Base-by-base conservation (phyloP, 2,888 invertebrate species). In the Molorchus minor region DNA sequence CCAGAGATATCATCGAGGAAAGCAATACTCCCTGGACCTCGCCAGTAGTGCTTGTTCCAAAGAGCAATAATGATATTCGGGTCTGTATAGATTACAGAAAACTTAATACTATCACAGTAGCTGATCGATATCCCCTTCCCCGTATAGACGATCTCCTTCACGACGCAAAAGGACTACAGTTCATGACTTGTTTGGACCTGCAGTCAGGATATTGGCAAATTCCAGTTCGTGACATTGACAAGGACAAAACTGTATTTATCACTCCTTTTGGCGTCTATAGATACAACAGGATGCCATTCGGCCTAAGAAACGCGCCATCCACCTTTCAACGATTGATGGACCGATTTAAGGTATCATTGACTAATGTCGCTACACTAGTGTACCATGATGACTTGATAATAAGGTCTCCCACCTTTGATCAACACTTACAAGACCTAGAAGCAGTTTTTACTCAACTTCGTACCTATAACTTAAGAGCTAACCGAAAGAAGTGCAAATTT, bases 251-350 rank as follows among this genome's bases (percentile, higher is more conserved):
- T 3, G 60, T 54, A 3, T 62, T 68, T 19, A 51, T 44, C n/a
- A 44, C 44, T n/a, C 44, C 25, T 25, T 43, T 43, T 13, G 43
- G 43, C 17, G 21, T 43, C n/a, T 62, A 47, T 40, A 33, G 55
- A 10, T 66, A 44, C 46, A 12, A 30, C n/a, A 8, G 56, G 16
- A 68, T 67, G 67, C 64, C 65, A 19, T 67, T 67, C 46, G 64
- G 67, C 10, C 45, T 67, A 17, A 43, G 55, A 35, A 67, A 64
- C 36, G 66, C 66, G n/a, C 64, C 68, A 12, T 44, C 62, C 8
- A 62, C 66, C 20, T 69, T 69, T 33, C 67, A 69, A 33, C 30
- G 68, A 3, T 44, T 68, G 16, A 68, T 68, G 35, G 67, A 68
- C 43, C 30, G 56, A 8, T 65, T 68, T 30, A 41, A 62, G 7